Evolutionary conservation across 2,797 vertebrate genomes (phyloP).

Genomic region (Diplodus puntazzo): DNA sequence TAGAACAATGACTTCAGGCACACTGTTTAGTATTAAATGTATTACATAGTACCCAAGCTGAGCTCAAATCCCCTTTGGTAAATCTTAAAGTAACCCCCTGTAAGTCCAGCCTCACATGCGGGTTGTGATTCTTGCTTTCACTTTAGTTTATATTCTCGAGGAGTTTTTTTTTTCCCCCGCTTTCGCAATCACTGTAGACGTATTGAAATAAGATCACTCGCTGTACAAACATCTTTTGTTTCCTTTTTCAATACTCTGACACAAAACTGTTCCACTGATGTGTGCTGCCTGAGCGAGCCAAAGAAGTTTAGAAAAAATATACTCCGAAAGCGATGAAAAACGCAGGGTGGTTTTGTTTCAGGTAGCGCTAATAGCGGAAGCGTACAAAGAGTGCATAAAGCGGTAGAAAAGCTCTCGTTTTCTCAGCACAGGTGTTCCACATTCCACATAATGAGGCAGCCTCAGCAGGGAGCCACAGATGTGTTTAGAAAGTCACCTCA

Average conservation of each 20-base stretch:
- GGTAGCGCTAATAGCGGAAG: constrained; percentile 34
- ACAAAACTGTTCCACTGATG: not conserved
- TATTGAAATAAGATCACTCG: constrained; percentile 24
- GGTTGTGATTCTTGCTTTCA: constrained; percentile 21
- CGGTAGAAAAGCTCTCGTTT: constrained; percentile 28
- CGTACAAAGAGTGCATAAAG: constrained; percentile 30
- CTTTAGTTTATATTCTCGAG: constrained; percentile 17
- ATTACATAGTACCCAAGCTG: not conserved
- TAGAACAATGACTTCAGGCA: constrained; percentile 13
- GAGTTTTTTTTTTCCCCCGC: not conserved
- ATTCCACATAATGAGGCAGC: constrained; percentile 71
- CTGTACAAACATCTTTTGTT: constrained; percentile 25
- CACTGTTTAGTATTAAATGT: constrained; percentile 21
- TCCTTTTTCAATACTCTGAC: constrained; percentile 20
- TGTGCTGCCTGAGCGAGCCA: constrained; percentile 3
- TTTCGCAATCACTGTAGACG: constrained; percentile 9
- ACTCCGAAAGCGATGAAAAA: not conserved
- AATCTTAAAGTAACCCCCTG: constrained; percentile 25
- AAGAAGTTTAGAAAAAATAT: not conserved
- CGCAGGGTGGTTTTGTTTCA: constrained; percentile 27
- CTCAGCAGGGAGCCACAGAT: constrained; percentile 64
- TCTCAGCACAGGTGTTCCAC: constrained; percentile 72
- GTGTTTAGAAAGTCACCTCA: constrained; percentile 64
- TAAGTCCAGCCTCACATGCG: constrained; percentile 13
- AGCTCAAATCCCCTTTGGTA: constrained; percentile 24